Evolutionary conservation across 1,140 invertebrate species (phyloP).

Genomic region (Drosophila yakuba): DNA sequence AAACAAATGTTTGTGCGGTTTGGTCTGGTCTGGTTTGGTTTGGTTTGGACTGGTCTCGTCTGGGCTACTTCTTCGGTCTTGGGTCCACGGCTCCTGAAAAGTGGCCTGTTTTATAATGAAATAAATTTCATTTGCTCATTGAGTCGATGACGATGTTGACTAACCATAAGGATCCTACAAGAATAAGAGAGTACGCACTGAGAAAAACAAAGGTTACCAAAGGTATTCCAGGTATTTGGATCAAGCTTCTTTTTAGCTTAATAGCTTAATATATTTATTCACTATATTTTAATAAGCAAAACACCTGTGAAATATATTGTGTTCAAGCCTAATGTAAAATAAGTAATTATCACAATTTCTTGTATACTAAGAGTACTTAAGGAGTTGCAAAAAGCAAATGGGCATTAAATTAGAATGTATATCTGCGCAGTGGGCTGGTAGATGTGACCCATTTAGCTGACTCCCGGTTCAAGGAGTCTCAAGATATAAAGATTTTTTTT

Average conservation of each 20-base stretch:
- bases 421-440: too few relatives aligned
- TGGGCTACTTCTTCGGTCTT: slow-evolving; percentile 7
- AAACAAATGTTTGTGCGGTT: slow-evolving; percentile 73
- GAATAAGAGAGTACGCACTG: slow-evolving; percentile 8
- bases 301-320: too few relatives aligned
- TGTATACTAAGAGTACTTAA: too few relatives aligned
- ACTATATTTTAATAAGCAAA: too few relatives aligned
- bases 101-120: slow-evolving; percentile 74
- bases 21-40: slow-evolving; percentile 27
- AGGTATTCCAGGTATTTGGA: too few relatives aligned
- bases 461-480: background rate
- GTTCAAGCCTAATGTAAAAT: background rate
- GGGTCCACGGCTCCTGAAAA: slow-evolving; percentile 34
- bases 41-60: slow-evolving; percentile 33
- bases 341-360: too few relatives aligned
- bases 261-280: too few relatives aligned
- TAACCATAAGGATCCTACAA: slow-evolving; percentile 37
- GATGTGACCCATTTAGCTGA: background rate
- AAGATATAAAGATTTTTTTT: background rate
- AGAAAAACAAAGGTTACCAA: background rate
- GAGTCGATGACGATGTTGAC: slow-evolving; percentile 69
- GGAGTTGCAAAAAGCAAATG: too few relatives aligned
- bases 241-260: too few relatives aligned
- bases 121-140: slow-evolving; percentile 83
- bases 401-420: too few relatives aligned